Percentiles rank a stretch among this genome's conserved stretches.
These are phyloP conservation scores for Podarcis raffonei DNA, from an alignment of 2,113 vertebrate species.

Conservation along the genomic window DNA sequence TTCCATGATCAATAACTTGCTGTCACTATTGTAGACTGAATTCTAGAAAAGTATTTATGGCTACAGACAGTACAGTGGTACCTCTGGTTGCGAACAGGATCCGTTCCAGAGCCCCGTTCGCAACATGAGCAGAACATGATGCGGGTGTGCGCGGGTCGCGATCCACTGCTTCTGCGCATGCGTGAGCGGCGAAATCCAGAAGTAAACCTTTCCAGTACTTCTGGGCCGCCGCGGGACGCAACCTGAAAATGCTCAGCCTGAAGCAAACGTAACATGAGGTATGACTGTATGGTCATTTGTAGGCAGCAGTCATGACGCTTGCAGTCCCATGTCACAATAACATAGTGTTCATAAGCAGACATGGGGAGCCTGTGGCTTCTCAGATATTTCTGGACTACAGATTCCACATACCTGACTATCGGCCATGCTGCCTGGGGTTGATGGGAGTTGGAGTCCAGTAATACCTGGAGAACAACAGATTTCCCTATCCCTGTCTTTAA, in stretches of 20 bases:
- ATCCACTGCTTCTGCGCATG: too few species aligned
- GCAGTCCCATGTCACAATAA: too few species aligned
- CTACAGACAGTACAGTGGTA: not conserved
- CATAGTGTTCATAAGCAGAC: not conserved
- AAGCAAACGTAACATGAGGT: too few species aligned
- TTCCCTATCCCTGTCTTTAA: not conserved
- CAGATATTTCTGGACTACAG: not conserved
- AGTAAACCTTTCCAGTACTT: too few species aligned
- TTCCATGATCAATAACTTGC: not conserved
- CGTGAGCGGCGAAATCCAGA: too few species aligned
- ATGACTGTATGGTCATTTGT: not conserved
- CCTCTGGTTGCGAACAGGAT: too few species aligned
- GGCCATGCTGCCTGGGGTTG: not conserved
- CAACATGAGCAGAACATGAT: too few species aligned
- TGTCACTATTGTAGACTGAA: not conserved
- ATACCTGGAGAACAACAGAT: not conserved
- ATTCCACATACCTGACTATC: not conserved
- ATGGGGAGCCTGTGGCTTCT: not conserved
- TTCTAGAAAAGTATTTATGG: not conserved
- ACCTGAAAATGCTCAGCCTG: too few species aligned
- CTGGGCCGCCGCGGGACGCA: too few species aligned
- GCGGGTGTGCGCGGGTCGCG: too few species aligned
- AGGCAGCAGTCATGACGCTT: not conserved
- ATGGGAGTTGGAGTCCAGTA: not conserved
- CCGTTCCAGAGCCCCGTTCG: too few species aligned